Conservation (phyloP, 2,113 vertebrate species). For the Scatophagus argus region DNA sequence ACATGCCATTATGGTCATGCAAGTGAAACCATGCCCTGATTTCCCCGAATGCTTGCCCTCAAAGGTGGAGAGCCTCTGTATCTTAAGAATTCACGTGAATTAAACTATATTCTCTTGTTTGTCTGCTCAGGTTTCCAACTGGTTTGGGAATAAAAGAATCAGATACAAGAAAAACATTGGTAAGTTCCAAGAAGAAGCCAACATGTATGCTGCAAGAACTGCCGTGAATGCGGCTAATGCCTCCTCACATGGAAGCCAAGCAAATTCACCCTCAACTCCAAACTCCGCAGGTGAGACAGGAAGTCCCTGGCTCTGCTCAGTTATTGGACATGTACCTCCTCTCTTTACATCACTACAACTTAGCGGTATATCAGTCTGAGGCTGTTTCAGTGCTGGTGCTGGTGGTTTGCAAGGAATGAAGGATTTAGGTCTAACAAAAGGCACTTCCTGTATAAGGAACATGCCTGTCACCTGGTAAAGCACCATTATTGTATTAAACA, state of each 20-base stretch:
- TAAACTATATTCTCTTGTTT: constrained; percentile 65
- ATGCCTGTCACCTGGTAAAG: constrained; percentile 30
- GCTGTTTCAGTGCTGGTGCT: constrained; percentile 53
- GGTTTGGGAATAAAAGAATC: constrained; percentile 99
- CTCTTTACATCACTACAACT: constrained; percentile 57
- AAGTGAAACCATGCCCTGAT: constrained; percentile 34
- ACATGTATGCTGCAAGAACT: constrained; percentile 99
- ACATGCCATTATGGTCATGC: constrained; percentile 51
- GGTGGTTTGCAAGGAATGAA: constrained; percentile 46
- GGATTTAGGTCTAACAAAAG: constrained; percentile 26
- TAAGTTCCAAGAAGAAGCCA: constrained; percentile 99
- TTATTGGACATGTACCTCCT: constrained; percentile 65
- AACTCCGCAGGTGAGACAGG: constrained; percentile 97
- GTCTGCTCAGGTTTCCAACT: constrained; percentile 96
- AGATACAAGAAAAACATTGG: constrained; percentile 99
- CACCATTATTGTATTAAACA: constrained; percentile 37
- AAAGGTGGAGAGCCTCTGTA: constrained; percentile 31
- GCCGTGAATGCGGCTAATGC: constrained; percentile 97
- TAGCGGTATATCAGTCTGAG: constrained; percentile 19
- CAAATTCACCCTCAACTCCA: constrained; percentile 99
- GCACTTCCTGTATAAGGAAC: constrained; percentile 28
- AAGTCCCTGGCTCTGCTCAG: constrained; percentile 75
- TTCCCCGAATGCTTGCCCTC: constrained; percentile 7
- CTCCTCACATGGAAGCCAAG: constrained; percentile 98
- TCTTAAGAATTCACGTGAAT: constrained; percentile 23